Evolutionary conservation across 2,888 invertebrate species (phyloP), one percentile per base, ranked within the genome.

Genomic region (Schizotus pectinicornis): DNA sequence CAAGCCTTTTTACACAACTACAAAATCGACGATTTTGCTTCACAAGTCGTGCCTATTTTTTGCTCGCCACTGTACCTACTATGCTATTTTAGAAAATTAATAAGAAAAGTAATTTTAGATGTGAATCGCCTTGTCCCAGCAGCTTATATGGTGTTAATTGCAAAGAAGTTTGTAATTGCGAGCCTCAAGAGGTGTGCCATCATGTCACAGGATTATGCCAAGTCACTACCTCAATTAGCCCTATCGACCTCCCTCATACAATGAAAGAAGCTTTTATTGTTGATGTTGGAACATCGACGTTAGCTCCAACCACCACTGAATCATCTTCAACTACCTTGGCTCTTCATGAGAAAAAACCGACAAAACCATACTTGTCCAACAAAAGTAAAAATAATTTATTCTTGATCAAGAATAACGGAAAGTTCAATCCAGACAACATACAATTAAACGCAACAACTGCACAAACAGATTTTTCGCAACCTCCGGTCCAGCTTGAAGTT

Each of bases 91-190:
- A n/a, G n/a, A n/a, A n/a, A n/a, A n/a, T n/a, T n/a, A n/a, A n/a
- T n/a, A n/a, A n/a, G n/a, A n/a, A 33, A 36, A 34, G 7, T 8
- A 37, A 38, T 30, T 46, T 45, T 41, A 64, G 62, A 34, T 64
- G 64, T 32, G 47, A 64, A 52, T 32, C 39, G 0, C 37, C 30
- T 9, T 65, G 65, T 14, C 39, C 48, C 2, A 42, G 38, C 12
- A 63, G 61, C 13, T 60, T 55, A 12, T 63, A 43, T 12, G 65
- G 65, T 6, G 34, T 36, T 12, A 31, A 56, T 42, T 65, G 65
- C 39, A 42, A 38, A n/a, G 13, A 49, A 11, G 39, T 31, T 8
- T 65, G 65, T 35, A 37, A 38, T 7, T 65, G 65, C 38, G 36
- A 56, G 1, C 37, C 47, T 39, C 42, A 56, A 32, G 47, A 47